Percentiles rank a stretch among this genome's conserved stretches.
Evolutionary conservation across 2,888 invertebrate genomes (phyloP).

Genomic region (Apamea epomidion): DNA sequence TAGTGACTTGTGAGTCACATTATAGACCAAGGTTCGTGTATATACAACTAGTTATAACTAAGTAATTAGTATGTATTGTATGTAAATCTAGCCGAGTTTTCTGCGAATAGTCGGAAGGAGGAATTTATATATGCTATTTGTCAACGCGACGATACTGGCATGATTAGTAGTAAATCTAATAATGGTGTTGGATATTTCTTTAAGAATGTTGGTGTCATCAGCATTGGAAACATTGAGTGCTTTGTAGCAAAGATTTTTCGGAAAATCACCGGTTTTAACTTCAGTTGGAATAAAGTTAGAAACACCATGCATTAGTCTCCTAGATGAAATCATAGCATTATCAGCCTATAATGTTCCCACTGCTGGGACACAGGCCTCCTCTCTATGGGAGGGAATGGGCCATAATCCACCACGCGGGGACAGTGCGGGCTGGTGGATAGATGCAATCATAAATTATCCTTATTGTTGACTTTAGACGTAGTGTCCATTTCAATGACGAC

Average conservation of each 20-base stretch:
- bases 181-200: neutral
- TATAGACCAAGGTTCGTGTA: slow-evolving; percentile 15
- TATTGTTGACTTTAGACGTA: neutral
- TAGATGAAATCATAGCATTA: neutral
- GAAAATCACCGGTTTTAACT: neutral
- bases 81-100: slow-evolving; percentile 32
- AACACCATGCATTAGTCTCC: neutral
- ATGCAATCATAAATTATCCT: neutral
- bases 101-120: slow-evolving; percentile 27
- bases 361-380: neutral
- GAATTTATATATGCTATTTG: neutral
- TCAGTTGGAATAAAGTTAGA: neutral
- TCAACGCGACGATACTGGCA: neutral
- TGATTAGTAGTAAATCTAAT: neutral
- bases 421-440: neutral
- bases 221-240: neutral
- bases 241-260: neutral
- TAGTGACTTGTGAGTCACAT: slow-evolving; percentile 43
- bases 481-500: neutral
- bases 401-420: neutral
- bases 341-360: neutral
- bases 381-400: neutral
- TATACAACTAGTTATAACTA: slow-evolving; percentile 29
- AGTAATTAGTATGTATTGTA: slow-evolving; percentile 46
- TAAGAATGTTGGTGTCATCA: neutral